Conservation (phyloP, 92 coral and sea anemone genomes). For the Paragorgia papillata region DNA sequence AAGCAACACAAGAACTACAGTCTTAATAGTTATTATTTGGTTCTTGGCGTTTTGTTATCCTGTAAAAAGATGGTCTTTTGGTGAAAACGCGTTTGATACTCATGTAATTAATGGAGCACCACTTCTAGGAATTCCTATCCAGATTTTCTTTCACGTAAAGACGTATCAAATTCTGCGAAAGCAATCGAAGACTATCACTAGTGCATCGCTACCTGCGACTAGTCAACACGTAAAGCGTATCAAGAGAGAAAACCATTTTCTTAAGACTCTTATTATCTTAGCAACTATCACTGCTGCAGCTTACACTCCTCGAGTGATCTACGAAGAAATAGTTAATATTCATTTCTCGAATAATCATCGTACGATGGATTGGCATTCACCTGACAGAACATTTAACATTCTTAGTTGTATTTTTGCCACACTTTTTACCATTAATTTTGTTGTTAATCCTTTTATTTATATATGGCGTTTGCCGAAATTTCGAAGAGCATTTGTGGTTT, state of each 20-base stretch:
- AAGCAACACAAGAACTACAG: not conserved
- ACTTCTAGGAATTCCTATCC: not conserved
- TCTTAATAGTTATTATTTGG: not conserved
- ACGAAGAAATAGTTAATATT: not conserved
- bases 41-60: not conserved
- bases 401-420: not conserved
- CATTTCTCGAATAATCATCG: not conserved
- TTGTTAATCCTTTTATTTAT: conserved; percentile 32
- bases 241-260: not conserved
- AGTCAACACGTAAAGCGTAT: not conserved
- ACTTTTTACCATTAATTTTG: conserved; percentile 6
- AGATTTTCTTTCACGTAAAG: not conserved
- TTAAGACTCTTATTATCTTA: not conserved
- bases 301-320: conserved; percentile 1
- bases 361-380: not conserved
- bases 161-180: not conserved
- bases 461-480: conserved; percentile 45
- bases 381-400: not conserved
- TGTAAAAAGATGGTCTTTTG: not conserved
- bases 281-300: not conserved
- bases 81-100: not conserved
- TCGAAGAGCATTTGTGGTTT: not conserved
- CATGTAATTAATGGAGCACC: not conserved
- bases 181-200: not conserved
- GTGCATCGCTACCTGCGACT: not conserved